phyloP scores from a whole-genome alignment of 2,797 vertebrate species.

The Lepilemur septentrionalis region DNA sequence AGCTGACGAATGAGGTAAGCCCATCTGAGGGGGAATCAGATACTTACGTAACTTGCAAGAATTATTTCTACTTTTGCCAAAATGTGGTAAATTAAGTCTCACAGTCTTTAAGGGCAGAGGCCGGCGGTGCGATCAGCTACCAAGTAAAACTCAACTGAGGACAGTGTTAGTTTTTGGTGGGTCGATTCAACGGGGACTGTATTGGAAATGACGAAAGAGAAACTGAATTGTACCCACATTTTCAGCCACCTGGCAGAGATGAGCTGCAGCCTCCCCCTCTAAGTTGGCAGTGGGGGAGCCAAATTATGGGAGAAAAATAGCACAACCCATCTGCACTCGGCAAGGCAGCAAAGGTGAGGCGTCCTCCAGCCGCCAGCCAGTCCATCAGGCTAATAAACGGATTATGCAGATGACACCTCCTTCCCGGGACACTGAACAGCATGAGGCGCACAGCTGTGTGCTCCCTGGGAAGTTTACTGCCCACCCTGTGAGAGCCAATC shows the following conservation, averaged over 20 bases:
- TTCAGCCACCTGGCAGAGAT: not conserved
- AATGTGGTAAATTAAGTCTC: conserved; percentile 41
- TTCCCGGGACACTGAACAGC: not conserved
- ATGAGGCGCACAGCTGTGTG: accelerated
- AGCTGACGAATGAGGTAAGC: conserved; percentile 51
- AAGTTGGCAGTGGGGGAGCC: not conserved
- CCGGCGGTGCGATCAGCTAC: not conserved
- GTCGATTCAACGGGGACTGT: not conserved
- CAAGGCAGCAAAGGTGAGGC: not conserved
- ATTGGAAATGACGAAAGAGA: not conserved
- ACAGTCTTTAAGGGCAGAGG: not conserved
- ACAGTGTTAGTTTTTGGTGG: not conserved
- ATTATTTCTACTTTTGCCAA: conserved; percentile 50
- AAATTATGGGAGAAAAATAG: not conserved
- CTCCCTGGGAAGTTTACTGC: not conserved
- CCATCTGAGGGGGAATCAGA: not conserved
- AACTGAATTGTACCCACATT: not conserved
- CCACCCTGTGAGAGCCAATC: accelerated
- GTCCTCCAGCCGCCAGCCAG: not conserved
- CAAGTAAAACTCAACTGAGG: not conserved
- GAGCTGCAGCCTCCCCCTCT: not conserved
- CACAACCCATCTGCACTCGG: not conserved
- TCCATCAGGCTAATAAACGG: not conserved
- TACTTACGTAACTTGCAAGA: conserved; percentile 49
- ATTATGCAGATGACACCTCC: not conserved